A percentile compares a stretch with the other conserved stretches of the same genome.
These are phyloP conservation scores for Andricus curvator DNA, from an alignment of 2,888 invertebrate species.

Conservation along the genomic window DNA sequence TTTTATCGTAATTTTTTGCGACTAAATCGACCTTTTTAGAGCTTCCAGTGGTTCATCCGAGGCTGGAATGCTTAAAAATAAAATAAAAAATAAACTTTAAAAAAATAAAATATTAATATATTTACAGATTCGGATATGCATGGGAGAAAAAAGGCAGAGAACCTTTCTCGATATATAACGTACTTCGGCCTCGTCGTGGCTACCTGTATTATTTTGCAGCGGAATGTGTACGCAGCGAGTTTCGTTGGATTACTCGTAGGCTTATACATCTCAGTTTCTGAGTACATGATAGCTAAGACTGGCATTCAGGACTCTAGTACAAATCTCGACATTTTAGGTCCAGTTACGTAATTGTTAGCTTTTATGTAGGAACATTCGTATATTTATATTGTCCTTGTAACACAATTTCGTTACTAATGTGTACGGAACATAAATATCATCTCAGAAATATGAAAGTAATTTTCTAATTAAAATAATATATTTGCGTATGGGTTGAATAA, in stretches of 20 bases:
- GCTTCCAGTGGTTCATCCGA: no score
- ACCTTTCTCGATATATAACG: constrained; percentile 87
- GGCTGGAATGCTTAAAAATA: background rate
- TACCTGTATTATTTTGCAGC: constrained; percentile 91
- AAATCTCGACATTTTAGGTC: constrained; percentile 66
- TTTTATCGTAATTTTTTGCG: no score
- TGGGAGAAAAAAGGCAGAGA: constrained; percentile 81
- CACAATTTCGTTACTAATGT: background rate
- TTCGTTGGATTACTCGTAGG: constrained; percentile 89
- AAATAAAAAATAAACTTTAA: constrained; percentile 22
- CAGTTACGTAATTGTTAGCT: constrained; percentile 33
- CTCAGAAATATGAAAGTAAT: constrained; percentile 6
- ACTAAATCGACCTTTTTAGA: no score
- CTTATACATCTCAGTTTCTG: constrained; percentile 90
- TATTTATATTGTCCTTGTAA: constrained; percentile 1
- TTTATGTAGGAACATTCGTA: background rate
- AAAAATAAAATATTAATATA: constrained; percentile 32
- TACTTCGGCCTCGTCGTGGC: constrained; percentile 92
- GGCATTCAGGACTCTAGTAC: constrained; percentile 68
- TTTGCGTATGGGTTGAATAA: no score
- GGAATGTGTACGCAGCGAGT: constrained; percentile 87
- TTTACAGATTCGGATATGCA: constrained; percentile 66
- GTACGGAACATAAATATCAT: background rate
- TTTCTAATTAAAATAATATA: background rate
- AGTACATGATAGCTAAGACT: constrained; percentile 83